phyloP scores from a whole-genome alignment of 2,888 invertebrate species.

The Hydraecia micacea region DNA sequence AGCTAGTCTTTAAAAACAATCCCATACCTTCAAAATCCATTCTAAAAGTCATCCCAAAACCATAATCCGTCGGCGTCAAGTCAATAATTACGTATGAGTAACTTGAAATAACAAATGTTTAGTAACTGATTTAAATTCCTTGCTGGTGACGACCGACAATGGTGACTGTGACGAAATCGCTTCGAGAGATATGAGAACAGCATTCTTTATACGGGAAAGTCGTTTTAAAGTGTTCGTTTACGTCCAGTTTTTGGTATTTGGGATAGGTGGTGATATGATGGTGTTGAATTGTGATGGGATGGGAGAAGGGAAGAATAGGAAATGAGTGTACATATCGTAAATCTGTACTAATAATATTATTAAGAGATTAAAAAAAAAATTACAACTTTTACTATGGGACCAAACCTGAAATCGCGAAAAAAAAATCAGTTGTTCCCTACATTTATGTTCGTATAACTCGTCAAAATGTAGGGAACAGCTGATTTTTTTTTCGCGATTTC shows the following conservation, averaged over 20 bases:
- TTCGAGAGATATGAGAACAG: slow-evolving; percentile 59
- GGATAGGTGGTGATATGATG: not conserved
- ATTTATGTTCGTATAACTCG: too few relatives aligned
- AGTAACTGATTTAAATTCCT: slow-evolving; percentile 69
- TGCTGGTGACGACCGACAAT: slow-evolving; percentile 53
- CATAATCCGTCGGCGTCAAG: slow-evolving; percentile 28
- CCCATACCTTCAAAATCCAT: too few relatives aligned
- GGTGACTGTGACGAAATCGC: slow-evolving; percentile 54
- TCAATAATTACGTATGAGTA: slow-evolving; percentile 55
- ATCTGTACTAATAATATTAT: not conserved
- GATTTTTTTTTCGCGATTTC: too few relatives aligned
- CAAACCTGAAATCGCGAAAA: too few relatives aligned
- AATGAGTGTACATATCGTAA: not conserved
- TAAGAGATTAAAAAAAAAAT: too few relatives aligned
- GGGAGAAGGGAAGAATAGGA: not conserved
- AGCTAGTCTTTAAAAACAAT: not conserved
- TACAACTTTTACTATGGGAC: too few relatives aligned
- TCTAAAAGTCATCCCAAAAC: slow-evolving; percentile 16
- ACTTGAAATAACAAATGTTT: slow-evolving; percentile 61
- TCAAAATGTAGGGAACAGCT: too few relatives aligned
- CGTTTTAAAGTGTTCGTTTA: slow-evolving; percentile 23
- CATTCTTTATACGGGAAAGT: slow-evolving; percentile 68
- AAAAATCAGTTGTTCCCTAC: too few relatives aligned
- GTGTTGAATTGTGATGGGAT: slow-evolving; percentile 1
- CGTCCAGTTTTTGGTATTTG: slow-evolving; percentile 19